Evolutionary conservation across 2,797 vertebrate species (phyloP).

Genomic region (Tapera naevia): DNA sequence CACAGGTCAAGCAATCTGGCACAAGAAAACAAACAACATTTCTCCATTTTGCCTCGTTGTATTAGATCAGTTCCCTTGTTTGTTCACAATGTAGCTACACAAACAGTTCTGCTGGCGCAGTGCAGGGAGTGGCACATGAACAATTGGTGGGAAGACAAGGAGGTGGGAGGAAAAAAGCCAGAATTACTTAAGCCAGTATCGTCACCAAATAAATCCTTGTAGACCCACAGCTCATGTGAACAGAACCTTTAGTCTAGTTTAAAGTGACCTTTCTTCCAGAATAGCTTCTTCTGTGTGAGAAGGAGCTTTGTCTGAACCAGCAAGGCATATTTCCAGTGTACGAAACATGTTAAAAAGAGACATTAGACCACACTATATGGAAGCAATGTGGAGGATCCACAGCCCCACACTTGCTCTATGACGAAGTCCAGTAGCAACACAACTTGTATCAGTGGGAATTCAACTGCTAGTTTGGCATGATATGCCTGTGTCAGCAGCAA

Average conservation of each 20-base stretch:
- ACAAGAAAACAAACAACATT: conserved; percentile 11
- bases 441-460: neutral
- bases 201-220: conserved; percentile 18
- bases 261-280: conserved; percentile 21
- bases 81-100: neutral
- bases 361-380: neutral
- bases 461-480: neutral
- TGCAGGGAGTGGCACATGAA: neutral
- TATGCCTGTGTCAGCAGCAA: neutral
- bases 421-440: neutral
- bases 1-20: neutral
- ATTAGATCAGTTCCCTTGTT: conserved; percentile 26
- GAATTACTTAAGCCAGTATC: neutral
- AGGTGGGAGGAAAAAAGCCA: neutral
- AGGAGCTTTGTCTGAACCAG: neutral
- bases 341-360: neutral
- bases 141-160: conserved; percentile 15
- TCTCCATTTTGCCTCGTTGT: neutral
- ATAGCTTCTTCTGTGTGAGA: neutral
- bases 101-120: conserved; percentile 8
- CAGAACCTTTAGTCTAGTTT: neutral
- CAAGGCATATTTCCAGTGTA: too few relatives aligned
- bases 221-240: neutral
- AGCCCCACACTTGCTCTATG: neutral
- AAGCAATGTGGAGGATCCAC: neutral